Percentiles rank a stretch among this genome's conserved stretches.
phyloP scores from a whole-genome alignment of 2,888 invertebrate genomes.

The Syrphus vitripennis region DNA sequence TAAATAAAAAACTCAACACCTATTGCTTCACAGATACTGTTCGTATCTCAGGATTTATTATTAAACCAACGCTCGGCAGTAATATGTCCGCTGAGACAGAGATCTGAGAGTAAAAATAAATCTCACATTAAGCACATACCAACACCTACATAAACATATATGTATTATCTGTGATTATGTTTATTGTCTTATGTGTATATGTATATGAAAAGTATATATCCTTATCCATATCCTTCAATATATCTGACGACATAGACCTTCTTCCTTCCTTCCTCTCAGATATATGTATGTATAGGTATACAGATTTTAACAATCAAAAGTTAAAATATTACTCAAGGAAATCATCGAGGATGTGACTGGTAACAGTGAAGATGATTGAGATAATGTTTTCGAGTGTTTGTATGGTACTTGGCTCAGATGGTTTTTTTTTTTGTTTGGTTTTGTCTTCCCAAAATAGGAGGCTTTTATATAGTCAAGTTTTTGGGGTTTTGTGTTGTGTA shows the following conservation, averaged over 20 bases:
- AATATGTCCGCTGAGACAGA: slow-evolving; percentile 26
- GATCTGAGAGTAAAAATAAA: slow-evolving; percentile 46
- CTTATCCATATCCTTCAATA: neutral
- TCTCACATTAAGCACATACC: slow-evolving; percentile 54
- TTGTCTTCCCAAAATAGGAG: neutral
- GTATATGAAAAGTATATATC: neutral
- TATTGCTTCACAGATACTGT: neutral
- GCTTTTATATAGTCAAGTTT: neutral
- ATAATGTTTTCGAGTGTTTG: slow-evolving; percentile 34
- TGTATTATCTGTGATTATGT: slow-evolving; percentile 31
- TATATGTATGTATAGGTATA: too few relatives aligned
- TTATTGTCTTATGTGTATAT: slow-evolving; percentile 46
- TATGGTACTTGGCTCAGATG: neutral
- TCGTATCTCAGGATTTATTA: slow-evolving; percentile 13
- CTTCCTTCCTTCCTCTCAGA: neutral
- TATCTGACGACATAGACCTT: neutral
- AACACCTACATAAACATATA: slow-evolving; percentile 20
- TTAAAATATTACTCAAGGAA: slow-evolving; percentile 39
- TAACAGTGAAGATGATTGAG: slow-evolving; percentile 8
- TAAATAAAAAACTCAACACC: slow-evolving; percentile 16
- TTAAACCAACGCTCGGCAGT: neutral
- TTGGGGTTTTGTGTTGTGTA: neutral
- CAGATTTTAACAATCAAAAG: slow-evolving; percentile 18
- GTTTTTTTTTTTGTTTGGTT: slow-evolving; percentile 4
- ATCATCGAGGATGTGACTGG: slow-evolving; percentile 55